Base-by-base conservation (phyloP, 2,113 vertebrate genomes). In the Ceyx melanurus region DNA sequence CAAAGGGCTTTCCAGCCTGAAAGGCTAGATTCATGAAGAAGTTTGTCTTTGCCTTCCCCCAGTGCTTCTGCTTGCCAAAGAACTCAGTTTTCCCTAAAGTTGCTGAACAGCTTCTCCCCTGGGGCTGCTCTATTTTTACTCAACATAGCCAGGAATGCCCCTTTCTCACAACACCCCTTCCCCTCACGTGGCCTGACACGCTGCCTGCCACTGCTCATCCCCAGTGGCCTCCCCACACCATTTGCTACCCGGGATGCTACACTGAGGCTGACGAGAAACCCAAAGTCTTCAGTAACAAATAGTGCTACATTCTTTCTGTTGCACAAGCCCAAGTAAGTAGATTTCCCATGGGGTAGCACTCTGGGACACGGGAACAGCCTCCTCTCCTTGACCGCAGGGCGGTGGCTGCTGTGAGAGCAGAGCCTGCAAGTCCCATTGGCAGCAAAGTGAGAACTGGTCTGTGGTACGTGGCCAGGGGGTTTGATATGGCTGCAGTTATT, bases 121-220 rank as follows among this genome's bases (percentile, higher is more conserved):
- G 74, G 54, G 26, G 70, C 9, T 61, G n/a, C 4, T 2, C 40
- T 77, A 3, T 11, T 84, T 79, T 76, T 22, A 25, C 29, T 57
- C 5, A 3, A 31, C 15, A 9, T 7, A 56, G 29, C 43, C 60
- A 71, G 22, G 75, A 76, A 61, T 19, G 35, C 45, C 25, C 35
- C 18, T 72, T 88, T 67, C 73, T 87, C 60, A 14, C 7, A 12
- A 51, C 50, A 40, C 23, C 67, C 29, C 61, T 83, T 56, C 61
- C 33, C 46, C 28, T 65, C 1, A 0, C 0, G 0, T 46, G 37
- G 40, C 43, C 17, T 9, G 2, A 21, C 20, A 14, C 0, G 3
- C 66, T 21, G 54, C 48, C 28, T 89, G 70, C 48, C 61, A 42
- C 17, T 29, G 3, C 37, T 54, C 1, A 0, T 37, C 54, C 76